These are phyloP conservation scores for Pipa parva DNA, from an alignment of 2,113 vertebrate species.

Conservation along the genomic window DNA sequence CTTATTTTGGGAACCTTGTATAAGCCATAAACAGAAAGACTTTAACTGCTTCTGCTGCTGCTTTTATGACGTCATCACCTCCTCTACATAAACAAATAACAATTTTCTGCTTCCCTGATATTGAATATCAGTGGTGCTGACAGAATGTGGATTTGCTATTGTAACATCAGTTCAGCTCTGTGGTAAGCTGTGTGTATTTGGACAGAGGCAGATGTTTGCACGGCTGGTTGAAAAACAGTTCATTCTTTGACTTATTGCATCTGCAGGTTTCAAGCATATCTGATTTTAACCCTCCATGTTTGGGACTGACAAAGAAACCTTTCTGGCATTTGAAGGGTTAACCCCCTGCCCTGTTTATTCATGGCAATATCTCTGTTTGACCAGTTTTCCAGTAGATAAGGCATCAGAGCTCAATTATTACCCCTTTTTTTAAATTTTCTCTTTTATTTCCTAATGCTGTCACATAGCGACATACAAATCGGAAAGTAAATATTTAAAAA, in stretches of 20 bases:
- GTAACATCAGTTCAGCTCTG: slow-evolving; percentile 24
- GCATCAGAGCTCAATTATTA: no score
- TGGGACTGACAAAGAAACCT: no score
- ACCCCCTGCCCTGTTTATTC: background rate
- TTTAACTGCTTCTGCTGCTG: background rate
- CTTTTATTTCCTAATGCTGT: no score
- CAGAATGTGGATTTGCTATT: slow-evolving; percentile 4
- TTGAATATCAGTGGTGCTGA: background rate
- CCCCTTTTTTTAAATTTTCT: no score
- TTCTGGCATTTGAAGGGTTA: background rate
- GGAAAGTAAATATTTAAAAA: no score
- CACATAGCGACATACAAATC: no score
- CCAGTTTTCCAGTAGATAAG: background rate
- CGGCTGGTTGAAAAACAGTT: slow-evolving; percentile 10
- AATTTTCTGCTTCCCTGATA: background rate
- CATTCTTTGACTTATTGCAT: slow-evolving; percentile 16
- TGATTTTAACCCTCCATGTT: background rate
- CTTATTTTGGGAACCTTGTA: background rate
- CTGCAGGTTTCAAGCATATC: slow-evolving; percentile 7
- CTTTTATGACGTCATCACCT: background rate
- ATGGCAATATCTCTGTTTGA: background rate
- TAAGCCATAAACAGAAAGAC: background rate
- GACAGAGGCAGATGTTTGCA: slow-evolving; percentile 26
- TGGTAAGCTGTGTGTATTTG: slow-evolving; percentile 4
- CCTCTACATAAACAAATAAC: slow-evolving; percentile 3